phyloP scores from a whole-genome alignment of 64 coral and sea anemone genomes.

The Montipora capricornis region DNA sequence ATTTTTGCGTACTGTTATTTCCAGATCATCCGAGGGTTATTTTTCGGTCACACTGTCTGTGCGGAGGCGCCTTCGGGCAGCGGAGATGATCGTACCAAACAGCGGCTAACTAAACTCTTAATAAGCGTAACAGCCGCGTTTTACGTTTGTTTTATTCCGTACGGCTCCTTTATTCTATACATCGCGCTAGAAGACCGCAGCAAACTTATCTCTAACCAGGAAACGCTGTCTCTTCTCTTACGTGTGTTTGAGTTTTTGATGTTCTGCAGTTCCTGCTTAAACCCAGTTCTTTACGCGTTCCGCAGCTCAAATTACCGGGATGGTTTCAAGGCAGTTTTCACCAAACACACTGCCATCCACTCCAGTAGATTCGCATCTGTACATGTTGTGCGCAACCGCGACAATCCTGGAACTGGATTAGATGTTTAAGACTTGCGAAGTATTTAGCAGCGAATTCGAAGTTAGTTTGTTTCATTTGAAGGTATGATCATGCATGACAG shows the following conservation, averaged over 20 bases:
- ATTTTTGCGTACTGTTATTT: conserved; percentile 70
- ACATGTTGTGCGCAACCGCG: too few relatives aligned
- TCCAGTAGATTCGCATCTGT: too few relatives aligned
- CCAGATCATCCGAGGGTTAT: conserved; percentile 58
- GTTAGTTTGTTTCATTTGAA: too few relatives aligned
- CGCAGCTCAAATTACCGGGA: too few relatives aligned
- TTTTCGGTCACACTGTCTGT: conserved; percentile 57
- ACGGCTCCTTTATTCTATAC: conserved; percentile 50
- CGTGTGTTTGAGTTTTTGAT: conserved; percentile 50
- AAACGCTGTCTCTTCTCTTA: conserved; percentile 9
- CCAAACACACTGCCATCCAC: too few relatives aligned
- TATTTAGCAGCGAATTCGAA: too few relatives aligned
- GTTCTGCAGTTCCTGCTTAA: conserved; percentile 49
- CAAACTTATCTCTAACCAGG: background rate
- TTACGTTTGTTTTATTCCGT: conserved; percentile 62
- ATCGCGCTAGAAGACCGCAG: conserved; percentile 25
- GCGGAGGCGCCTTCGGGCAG: conserved; percentile 9
- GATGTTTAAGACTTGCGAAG: too few relatives aligned
- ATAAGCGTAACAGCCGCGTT: conserved; percentile 54
- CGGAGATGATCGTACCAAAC: conserved; percentile 24
- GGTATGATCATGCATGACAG: too few relatives aligned
- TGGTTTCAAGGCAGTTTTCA: too few relatives aligned
- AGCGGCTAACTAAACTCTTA: conserved; percentile 49
- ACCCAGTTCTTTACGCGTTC: too few relatives aligned
- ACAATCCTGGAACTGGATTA: too few relatives aligned